Base-by-base conservation (phyloP, 1,140 invertebrate genomes). In the Melipona quadrifasciata region DNA sequence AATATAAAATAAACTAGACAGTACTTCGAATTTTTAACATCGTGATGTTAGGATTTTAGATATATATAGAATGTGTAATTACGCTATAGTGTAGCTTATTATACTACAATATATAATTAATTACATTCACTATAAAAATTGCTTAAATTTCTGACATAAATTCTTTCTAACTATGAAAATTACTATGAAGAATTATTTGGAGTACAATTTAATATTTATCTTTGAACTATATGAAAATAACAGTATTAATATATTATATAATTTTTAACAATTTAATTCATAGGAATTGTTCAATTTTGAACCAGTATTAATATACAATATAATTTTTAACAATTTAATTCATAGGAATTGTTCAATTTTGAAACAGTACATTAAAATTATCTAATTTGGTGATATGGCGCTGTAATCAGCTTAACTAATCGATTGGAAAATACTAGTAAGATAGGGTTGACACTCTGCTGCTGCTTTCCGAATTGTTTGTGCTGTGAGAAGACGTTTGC, bases 391-490 rank as follows among this genome's bases (percentile, higher is more conserved):
- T 67, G 1, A 67, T 34, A 67, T 68, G 67, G 71, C 71, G 84
- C 68, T 85, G 58, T 55, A 24, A 39, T 39, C 61, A 64, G 17
- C 17, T 2, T 61, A n/a, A 34, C 21, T 34, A 58, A 82, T 85
- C 71, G 79, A 85, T 85, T 11, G 55, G 21, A 34, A 6, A 55
- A 16, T 17, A 19, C 57, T 31, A 21, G 6, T 11, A 2, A 67
- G 12, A 14, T n/a, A 61, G 11, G 27, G 82, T 83, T 64, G 27
- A 76, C 75, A 53, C 27, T 84, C 82, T 83, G 21, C 51, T 53
- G 27, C 5, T 31, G 5, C 16, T 70, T n/a, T 55, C 6, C 17
- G 19, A 82, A 27, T 76, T 74, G 64, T 85, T 61, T 82, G 84
- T 76, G 55, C 55, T 51, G n/a, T 31, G 57, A n/a, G 19, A 31